phyloP scores from a whole-genome alignment of 2,113 vertebrate species.

The Eubucco bourcierii region DNA sequence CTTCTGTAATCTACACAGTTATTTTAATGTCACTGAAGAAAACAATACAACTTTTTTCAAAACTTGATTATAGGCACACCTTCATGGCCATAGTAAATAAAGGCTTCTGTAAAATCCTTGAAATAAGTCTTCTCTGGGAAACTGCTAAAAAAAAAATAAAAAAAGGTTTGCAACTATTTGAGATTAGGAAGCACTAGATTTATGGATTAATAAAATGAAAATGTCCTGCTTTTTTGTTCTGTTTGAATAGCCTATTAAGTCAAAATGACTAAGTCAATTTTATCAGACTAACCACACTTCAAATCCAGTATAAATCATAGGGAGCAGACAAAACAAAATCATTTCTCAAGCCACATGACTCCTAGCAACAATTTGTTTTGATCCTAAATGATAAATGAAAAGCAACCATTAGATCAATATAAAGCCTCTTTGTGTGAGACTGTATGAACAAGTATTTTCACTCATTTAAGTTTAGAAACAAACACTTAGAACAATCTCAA shows the following conservation, averaged over 20 bases:
- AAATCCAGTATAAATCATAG: background rate
- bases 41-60: background rate
- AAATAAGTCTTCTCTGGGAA: background rate
- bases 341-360: background rate
- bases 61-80: background rate
- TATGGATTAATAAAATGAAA: background rate
- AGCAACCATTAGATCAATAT: background rate
- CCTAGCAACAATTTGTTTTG: background rate
- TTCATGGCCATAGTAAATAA: background rate
- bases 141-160: background rate
- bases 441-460: background rate
- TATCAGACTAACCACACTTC: background rate
- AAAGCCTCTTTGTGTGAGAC: background rate
- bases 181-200: background rate
- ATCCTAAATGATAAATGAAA: background rate
- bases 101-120: background rate
- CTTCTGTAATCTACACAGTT: background rate
- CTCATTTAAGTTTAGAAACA: background rate
- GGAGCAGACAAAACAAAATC: background rate
- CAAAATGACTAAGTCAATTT: background rate
- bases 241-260: background rate
- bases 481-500: background rate
- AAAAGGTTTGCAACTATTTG: background rate
- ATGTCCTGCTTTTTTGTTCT: background rate
- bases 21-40: background rate